Conservation (phyloP, 2,113 vertebrate genomes). For the Sinocyclocheilus grahami region DNA sequence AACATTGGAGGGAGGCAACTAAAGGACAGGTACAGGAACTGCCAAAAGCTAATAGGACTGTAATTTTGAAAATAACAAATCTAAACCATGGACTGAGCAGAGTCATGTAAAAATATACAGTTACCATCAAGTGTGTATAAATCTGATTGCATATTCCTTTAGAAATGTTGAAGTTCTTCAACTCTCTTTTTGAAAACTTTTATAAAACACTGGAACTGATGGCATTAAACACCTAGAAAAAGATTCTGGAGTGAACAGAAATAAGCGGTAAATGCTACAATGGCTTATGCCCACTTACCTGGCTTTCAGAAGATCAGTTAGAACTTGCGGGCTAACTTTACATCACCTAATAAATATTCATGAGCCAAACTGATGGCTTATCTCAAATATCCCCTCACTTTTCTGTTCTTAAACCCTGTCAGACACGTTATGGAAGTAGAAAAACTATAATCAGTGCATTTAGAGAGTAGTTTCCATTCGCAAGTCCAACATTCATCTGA, state of each 20-base stretch:
- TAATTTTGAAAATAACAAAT: not conserved
- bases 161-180: no score
- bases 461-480: not conserved
- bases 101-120: not conserved
- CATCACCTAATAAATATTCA: not conserved
- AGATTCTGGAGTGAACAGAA: not conserved
- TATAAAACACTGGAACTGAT: not conserved
- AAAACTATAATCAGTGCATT: not conserved
- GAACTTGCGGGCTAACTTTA: not conserved
- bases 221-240: not conserved
- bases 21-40: not conserved
- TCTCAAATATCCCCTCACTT: not conserved
- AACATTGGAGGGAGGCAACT: not conserved
- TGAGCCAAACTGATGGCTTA: not conserved
- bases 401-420: not conserved
- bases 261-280: not conserved
- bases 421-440: not conserved
- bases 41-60: conserved; percentile 7
- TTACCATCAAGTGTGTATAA: not conserved
- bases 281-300: not conserved
- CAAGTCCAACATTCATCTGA: conserved; percentile 13
- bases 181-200: no score
- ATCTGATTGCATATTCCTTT: not conserved
- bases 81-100: not conserved
- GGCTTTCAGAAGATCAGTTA: not conserved